A percentile compares a stretch with the other conserved stretches of the same genome.
phyloP scores from a whole-genome alignment of 2,888 invertebrate species.

The Choreutis nemorana region DNA sequence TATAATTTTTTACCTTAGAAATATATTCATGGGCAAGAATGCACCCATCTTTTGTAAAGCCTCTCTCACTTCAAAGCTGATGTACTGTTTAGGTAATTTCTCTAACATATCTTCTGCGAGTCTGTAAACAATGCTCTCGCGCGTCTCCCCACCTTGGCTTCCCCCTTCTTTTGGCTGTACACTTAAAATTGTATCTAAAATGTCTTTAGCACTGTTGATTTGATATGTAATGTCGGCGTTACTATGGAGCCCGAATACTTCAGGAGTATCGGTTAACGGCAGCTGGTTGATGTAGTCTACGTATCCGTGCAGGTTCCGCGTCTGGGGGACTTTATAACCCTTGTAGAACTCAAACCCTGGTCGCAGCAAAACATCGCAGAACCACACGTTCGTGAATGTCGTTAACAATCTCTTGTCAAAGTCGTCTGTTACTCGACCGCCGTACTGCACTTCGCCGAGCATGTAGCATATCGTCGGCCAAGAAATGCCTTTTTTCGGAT shows the following conservation, averaged over 20 bases:
- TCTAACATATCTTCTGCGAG: slow-evolving; percentile 92
- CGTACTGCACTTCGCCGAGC: slow-evolving; percentile 91
- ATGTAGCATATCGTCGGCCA: slow-evolving; percentile 98
- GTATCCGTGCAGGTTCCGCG: slow-evolving; percentile 79
- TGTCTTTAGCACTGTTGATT: slow-evolving; percentile 94
- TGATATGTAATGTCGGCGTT: slow-evolving; percentile 98
- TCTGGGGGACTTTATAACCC: slow-evolving; percentile 90
- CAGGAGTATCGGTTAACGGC: slow-evolving; percentile 88
- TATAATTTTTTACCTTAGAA: slow-evolving; percentile 76
- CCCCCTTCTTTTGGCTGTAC: slow-evolving; percentile 98
- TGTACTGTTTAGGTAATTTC: slow-evolving; percentile 81
- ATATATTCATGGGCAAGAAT: slow-evolving; percentile 95
- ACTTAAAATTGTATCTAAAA: slow-evolving; percentile 91
- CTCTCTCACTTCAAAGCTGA: slow-evolving; percentile 89
- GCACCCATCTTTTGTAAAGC: slow-evolving; percentile 91
- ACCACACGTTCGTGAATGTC: slow-evolving; percentile 96
- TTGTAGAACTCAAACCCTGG: slow-evolving; percentile 94
- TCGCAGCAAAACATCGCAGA: slow-evolving; percentile 86
- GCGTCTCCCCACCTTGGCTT: slow-evolving; percentile 87
- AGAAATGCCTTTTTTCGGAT: slow-evolving; percentile 95
- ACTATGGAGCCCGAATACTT: slow-evolving; percentile 95
- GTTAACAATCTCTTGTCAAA: slow-evolving; percentile 93
- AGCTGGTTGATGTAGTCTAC: slow-evolving; percentile 87
- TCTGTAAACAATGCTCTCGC: slow-evolving; percentile 91
- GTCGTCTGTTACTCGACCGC: slow-evolving; percentile 95